These are phyloP conservation scores for Thereuonema tuberculata DNA, from an alignment of 1,140 invertebrate species.

Conservation along the genomic window DNA sequence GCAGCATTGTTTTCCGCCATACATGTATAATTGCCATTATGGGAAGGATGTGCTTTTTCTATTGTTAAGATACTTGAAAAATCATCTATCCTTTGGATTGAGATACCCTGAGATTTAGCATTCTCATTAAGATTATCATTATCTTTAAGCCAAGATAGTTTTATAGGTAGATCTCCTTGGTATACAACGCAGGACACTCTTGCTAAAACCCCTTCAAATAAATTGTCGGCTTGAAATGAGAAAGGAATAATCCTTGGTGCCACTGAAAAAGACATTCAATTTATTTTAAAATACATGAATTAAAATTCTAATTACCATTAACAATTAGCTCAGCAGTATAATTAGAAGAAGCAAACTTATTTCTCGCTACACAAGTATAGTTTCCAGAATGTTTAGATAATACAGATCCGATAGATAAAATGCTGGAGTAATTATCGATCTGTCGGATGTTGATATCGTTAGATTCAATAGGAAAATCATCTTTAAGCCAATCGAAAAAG, in stretches of 20 bases:
- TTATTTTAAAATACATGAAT: too few species aligned
- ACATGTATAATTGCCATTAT: constrained; percentile 26
- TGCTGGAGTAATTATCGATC: too few species aligned
- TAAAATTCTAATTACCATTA: too few species aligned
- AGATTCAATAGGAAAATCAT: too few species aligned
- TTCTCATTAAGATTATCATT: constrained; percentile 22
- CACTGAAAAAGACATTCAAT: too few species aligned
- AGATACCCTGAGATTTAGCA: not conserved
- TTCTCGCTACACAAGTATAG: too few species aligned
- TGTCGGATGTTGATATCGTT: too few species aligned
- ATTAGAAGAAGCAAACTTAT: too few species aligned
- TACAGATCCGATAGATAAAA: too few species aligned
- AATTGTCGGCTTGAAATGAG: constrained; percentile 13
- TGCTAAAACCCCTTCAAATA: constrained; percentile 6
- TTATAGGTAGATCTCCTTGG: not conserved
- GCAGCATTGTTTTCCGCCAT: constrained; percentile 15
- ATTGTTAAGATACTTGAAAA: constrained; percentile 24
- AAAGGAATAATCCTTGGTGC: not conserved
- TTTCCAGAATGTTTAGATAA: too few species aligned
- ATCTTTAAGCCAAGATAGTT: constrained; percentile 30
- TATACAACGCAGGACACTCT: constrained; percentile 20
- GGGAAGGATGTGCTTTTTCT: constrained; percentile 24
- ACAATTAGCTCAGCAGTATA: too few species aligned
- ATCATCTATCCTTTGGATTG: not conserved
- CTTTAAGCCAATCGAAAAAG: too few species aligned